A percentile compares a stretch with the other conserved stretches of the same genome.
These are phyloP conservation scores for Sardinella longiceps DNA, from an alignment of 2,797 vertebrate genomes.

Conservation along the genomic window DNA sequence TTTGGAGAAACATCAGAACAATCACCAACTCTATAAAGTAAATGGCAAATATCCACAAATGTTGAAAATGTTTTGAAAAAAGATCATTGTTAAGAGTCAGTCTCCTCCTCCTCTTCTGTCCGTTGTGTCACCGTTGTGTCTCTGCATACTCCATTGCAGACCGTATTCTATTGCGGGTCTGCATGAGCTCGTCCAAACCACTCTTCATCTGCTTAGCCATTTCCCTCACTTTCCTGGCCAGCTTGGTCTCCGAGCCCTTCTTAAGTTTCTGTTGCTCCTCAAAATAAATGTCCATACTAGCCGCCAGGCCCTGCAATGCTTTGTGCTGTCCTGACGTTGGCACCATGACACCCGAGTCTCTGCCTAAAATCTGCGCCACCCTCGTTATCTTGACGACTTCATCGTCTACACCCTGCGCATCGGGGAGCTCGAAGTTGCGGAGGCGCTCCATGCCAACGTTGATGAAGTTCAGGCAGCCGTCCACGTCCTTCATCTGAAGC, in stretches of 20 bases:
- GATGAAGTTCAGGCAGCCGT: conserved; percentile 45
- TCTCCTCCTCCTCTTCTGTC: no score
- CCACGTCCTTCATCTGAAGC: not conserved
- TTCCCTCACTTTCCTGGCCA: conserved; percentile 42
- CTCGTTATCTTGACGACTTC: not conserved
- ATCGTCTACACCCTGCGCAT: not conserved
- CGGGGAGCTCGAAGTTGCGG: not conserved
- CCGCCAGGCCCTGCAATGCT: conserved; percentile 42
- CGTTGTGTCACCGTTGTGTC: not conserved
- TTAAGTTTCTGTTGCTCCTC: conserved; percentile 46
- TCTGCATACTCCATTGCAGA: conserved; percentile 22
- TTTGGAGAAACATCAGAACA: not conserved
- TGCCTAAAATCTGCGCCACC: not conserved
- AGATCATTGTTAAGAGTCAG: not conserved
- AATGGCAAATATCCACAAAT: not conserved
- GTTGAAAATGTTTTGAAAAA: not conserved
- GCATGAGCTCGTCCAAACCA: conserved; percentile 37
- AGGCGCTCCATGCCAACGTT: conserved; percentile 42
- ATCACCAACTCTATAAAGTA: not conserved
- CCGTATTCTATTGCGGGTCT: conserved; percentile 30
- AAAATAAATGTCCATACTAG: conserved; percentile 52
- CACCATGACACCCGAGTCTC: not conserved
- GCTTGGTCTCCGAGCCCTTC: conserved; percentile 43
- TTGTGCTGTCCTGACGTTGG: not conserved
- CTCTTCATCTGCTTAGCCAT: conserved; percentile 33